phyloP scores from a whole-genome alignment of 2,888 invertebrate species.

The Maniola hyperantus region DNA sequence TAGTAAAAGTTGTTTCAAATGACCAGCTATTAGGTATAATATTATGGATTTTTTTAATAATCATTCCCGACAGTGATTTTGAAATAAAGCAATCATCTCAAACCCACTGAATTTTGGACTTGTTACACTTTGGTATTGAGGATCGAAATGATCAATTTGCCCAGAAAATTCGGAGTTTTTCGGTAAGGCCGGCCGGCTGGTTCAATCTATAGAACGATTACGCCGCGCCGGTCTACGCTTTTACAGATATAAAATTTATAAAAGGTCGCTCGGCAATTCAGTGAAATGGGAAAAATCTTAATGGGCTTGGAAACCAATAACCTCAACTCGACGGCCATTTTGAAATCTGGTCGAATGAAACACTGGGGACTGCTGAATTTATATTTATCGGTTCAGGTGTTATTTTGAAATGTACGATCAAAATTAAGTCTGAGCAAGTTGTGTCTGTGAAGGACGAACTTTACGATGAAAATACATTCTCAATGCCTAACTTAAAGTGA shows the following conservation, averaged over 20 bases:
- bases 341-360: slow-evolving; percentile 33
- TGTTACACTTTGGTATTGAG: no score
- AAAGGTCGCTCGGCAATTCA: slow-evolving; percentile 27
- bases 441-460: neutral
- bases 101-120: no score
- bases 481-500: neutral
- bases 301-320: slow-evolving; percentile 36
- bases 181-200: no score
- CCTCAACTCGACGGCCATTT: slow-evolving; percentile 30
- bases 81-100: no score
- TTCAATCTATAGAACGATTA: no score
- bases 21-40: no score
- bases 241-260: slow-evolving; percentile 25
- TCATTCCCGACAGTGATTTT: no score
- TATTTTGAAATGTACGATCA: slow-evolving; percentile 25
- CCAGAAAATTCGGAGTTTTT: no score
- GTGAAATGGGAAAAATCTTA: slow-evolving; percentile 35
- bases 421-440: slow-evolving; percentile 3
- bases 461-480: neutral
- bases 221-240: no score
- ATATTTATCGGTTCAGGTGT: slow-evolving; percentile 37
- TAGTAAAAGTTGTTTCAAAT: no score
- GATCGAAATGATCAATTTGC: no score
- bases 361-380: slow-evolving; percentile 31
- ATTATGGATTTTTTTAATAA: no score